Conservation (phyloP, 2,888 invertebrate genomes). For the Cantharis rufa region DNA sequence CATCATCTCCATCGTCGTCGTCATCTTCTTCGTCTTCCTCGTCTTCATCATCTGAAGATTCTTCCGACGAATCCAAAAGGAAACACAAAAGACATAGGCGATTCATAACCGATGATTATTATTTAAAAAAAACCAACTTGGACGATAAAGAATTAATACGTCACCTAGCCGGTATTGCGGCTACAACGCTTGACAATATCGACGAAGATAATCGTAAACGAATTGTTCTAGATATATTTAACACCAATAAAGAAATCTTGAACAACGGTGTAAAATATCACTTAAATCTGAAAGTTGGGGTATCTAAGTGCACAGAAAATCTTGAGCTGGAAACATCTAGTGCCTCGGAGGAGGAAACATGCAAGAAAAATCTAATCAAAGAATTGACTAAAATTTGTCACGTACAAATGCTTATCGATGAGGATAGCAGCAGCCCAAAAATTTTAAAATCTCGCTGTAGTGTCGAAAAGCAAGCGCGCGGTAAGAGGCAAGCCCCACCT, state of each 20-base stretch:
- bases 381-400: constrained; percentile 59
- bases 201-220: constrained; percentile 58
- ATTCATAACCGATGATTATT: constrained; percentile 27
- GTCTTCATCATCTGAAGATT: constrained; percentile 14
- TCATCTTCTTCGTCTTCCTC: neutral
- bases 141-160: constrained; percentile 44
- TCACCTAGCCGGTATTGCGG: constrained; percentile 57
- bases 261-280: constrained; percentile 54
- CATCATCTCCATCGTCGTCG: neutral
- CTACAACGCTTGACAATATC: constrained; percentile 56
- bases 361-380: constrained; percentile 47
- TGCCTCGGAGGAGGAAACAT: constrained; percentile 31
- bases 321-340: constrained; percentile 8
- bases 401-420: constrained; percentile 57
- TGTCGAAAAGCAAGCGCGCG: constrained; percentile 41
- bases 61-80: constrained; percentile 13
- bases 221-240: constrained; percentile 56
- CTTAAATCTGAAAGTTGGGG: constrained; percentile 54
- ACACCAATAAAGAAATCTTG: constrained; percentile 50
- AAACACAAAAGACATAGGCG: constrained; percentile 28
- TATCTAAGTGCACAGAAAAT: constrained; percentile 54
- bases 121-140: constrained; percentile 40
- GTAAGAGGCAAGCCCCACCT: neutral
- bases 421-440: constrained; percentile 53
- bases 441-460: constrained; percentile 60